Evolutionary conservation across 2,113 vertebrate genomes (phyloP).

Genomic region (Neodon shergylaensis): DNA sequence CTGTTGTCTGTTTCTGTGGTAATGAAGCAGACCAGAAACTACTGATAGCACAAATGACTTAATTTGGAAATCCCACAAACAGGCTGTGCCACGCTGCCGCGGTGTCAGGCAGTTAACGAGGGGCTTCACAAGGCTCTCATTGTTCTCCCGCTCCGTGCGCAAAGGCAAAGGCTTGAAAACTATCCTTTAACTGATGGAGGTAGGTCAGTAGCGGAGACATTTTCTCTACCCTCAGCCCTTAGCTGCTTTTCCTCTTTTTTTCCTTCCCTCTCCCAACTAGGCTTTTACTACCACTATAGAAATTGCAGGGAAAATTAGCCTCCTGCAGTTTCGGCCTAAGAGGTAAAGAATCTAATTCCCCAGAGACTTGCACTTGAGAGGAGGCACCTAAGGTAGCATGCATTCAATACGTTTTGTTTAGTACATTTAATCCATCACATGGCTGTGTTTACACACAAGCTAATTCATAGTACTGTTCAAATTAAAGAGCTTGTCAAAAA

Average conservation of each 20-base stretch:
- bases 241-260: conserved; percentile 19
- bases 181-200: background rate
- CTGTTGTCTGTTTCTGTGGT: background rate
- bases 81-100: background rate
- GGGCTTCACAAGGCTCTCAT: background rate
- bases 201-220: background rate
- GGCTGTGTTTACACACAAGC: conserved; percentile 74
- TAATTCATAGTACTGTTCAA: conserved; percentile 73
- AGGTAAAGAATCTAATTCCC: conserved; percentile 67
- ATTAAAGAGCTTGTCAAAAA: conserved; percentile 74
- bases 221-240: background rate
- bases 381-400: conserved; percentile 45
- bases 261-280: background rate
- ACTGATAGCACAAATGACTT: background rate
- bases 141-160: background rate
- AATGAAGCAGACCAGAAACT: conserved; percentile 23
- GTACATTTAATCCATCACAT: conserved; percentile 73
- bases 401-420: conserved; percentile 68
- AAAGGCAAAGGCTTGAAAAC: background rate
- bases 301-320: conserved; percentile 40
- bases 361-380: conserved; percentile 51
- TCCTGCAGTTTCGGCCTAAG: conserved; percentile 51
- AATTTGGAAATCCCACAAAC: conserved; percentile 35
- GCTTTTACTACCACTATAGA: background rate
- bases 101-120: conserved; percentile 33